Conservation (phyloP, 2,797 vertebrate species). For the Hippopotamyrus pictus region DNA sequence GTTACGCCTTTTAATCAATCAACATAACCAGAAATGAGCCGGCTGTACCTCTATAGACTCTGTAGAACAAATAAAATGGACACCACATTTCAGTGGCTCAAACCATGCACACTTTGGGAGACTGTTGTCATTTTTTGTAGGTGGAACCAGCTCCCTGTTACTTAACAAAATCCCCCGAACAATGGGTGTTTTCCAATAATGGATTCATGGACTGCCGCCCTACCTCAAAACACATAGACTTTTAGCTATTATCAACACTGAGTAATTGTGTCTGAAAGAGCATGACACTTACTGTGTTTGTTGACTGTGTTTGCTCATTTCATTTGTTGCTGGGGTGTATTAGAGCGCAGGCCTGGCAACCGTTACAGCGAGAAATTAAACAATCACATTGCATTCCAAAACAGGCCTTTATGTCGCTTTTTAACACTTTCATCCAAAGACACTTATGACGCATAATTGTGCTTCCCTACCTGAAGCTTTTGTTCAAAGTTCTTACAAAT, state of each 20-base stretch:
- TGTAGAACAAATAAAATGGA: neutral
- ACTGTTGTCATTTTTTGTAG: neutral
- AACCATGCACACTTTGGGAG: neutral
- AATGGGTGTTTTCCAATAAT: conserved; percentile 22
- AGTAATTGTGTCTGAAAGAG: conserved; percentile 14
- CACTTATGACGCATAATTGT: neutral
- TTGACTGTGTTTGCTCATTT: conserved; percentile 10
- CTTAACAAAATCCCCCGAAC: conserved; percentile 18
- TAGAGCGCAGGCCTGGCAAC: neutral
- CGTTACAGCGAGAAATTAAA: neutral
- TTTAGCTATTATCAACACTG: conserved; percentile 13
- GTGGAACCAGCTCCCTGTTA: conserved; percentile 15
- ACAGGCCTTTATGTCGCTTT: neutral
- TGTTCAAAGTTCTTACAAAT: neutral
- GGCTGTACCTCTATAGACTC: neutral
- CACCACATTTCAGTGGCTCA: neutral
- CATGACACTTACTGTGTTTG: conserved; percentile 13
- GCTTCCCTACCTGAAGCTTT: neutral
- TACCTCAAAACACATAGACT: conserved; percentile 14
- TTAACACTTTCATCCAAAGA: conserved; percentile 9
- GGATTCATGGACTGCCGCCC: conserved; percentile 9
- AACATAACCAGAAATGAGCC: neutral
- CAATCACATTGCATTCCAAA: neutral
- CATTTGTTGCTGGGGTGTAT: neutral
- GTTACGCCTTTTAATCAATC: neutral